A percentile compares a stretch with the other conserved stretches of the same genome.
phyloP scores from a whole-genome alignment of 2,113 vertebrate species.

The Bettongia penicillata region DNA sequence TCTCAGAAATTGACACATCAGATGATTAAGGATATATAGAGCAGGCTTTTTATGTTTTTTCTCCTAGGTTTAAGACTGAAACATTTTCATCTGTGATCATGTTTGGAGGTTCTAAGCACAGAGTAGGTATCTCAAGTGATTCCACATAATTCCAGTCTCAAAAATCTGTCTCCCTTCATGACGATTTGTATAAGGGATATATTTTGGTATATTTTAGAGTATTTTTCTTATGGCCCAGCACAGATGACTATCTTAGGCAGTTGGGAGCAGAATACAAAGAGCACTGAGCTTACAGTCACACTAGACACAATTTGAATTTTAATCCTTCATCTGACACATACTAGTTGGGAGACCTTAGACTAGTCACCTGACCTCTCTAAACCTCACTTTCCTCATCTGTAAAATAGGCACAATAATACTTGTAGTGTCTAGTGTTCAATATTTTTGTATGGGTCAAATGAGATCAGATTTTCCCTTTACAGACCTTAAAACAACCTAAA shows the following conservation, averaged over 20 bases:
- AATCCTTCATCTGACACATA: background rate
- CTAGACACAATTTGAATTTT: background rate
- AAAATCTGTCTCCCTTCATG: constrained; percentile 29
- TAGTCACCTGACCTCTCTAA: background rate
- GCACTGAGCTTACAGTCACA: background rate
- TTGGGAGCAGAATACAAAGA: rapidly evolving
- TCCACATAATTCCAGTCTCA: constrained; percentile 5
- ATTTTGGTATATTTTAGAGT: background rate
- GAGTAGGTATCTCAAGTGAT: constrained; percentile 28
- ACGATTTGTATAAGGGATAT: background rate
- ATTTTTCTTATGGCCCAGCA: background rate
- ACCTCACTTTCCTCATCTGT: background rate
- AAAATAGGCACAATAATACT: background rate
- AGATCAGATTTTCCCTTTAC: background rate
- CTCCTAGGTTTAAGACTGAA: background rate
- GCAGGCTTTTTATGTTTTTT: too few species aligned
- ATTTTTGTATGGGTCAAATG: background rate
- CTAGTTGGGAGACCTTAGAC: background rate
- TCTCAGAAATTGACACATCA: background rate
- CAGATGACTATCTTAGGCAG: background rate
- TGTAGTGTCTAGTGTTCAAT: background rate
- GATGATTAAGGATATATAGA: rapidly evolving
- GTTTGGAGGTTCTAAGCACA: background rate
- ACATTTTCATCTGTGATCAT: rapidly evolving
- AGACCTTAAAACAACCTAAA: background rate